Evolutionary conservation across 2,113 vertebrate genomes (phyloP).

Genomic region (Larimichthys polyactis): DNA sequence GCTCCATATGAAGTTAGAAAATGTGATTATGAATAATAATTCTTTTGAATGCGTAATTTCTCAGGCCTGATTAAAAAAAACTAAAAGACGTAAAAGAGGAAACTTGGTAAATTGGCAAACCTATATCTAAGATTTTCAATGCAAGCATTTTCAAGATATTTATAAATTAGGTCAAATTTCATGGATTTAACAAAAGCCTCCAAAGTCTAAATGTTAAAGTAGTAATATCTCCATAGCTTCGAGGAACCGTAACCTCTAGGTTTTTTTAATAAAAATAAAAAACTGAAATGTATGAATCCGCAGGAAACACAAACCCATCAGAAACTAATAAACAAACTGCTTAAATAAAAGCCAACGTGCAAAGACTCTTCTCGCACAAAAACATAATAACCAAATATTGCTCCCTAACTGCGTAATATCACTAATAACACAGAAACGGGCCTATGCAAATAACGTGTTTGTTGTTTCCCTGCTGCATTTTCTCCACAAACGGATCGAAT

Average conservation of each 20-base stretch:
- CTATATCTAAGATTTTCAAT: neutral
- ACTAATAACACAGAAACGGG: conserved; percentile 50
- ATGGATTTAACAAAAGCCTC: neutral
- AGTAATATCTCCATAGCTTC: neutral
- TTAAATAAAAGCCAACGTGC: neutral
- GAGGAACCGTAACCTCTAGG: neutral
- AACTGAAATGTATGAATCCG: neutral
- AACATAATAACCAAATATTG: conserved; percentile 10
- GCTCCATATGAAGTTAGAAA: neutral
- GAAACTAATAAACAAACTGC: neutral
- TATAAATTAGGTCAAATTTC: neutral
- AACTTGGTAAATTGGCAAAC: neutral
- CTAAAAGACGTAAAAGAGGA: neutral
- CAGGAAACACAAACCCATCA: neutral
- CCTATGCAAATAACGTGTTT: conserved; percentile 64
- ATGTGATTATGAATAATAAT: neutral
- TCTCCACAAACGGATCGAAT: conserved; percentile 80
- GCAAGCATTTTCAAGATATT: neutral
- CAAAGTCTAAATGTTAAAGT: neutral
- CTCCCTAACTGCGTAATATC: conserved; percentile 13
- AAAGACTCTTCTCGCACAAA: neutral
- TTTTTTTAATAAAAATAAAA: neutral
- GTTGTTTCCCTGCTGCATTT: conserved; percentile 71
- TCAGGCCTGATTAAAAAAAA: conserved; percentile 16
- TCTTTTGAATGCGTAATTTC: neutral